Conservation (phyloP, 2,113 vertebrate species). For the Otolemur garnettii region DNA sequence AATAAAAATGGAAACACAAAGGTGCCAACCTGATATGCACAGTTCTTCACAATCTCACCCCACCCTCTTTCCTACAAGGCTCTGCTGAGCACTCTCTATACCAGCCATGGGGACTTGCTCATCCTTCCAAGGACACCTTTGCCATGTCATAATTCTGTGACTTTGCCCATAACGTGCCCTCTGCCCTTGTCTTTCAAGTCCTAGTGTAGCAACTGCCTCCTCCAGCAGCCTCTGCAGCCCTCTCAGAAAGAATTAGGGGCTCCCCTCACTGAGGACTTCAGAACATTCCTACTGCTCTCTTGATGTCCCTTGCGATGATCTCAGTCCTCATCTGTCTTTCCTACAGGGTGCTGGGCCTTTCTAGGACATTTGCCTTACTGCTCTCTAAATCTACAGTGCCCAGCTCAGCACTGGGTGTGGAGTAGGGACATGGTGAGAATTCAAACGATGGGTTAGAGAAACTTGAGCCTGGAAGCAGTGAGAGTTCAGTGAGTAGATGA, state of each 20-base stretch:
- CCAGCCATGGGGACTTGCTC: not conserved
- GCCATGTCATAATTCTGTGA: not conserved
- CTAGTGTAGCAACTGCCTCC: not conserved
- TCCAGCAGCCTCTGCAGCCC: not conserved
- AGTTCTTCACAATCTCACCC: not conserved
- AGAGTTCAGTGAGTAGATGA: not conserved
- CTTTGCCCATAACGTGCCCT: not conserved
- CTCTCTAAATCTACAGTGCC: not conserved
- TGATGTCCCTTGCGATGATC: not conserved
- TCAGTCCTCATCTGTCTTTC: not conserved
- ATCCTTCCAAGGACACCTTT: not conserved
- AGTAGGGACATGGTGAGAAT: not conserved
- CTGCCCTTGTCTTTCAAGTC: not conserved
- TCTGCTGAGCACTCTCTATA: not conserved
- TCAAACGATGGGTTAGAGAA: not conserved
- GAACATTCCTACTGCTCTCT: not conserved
- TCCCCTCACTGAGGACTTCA: not conserved
- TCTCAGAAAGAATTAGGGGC: not conserved
- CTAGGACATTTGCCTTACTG: not conserved
- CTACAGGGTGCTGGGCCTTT: not conserved
- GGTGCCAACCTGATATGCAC: not conserved
- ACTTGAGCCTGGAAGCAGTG: not conserved
- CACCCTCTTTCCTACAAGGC: not conserved
- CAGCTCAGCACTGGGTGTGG: not conserved
- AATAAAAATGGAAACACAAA: not conserved